Evolutionary conservation across 2,888 invertebrate genomes (phyloP), one percentile per base, ranked within the genome.

Genomic region (Drosophila prolongata): DNA sequence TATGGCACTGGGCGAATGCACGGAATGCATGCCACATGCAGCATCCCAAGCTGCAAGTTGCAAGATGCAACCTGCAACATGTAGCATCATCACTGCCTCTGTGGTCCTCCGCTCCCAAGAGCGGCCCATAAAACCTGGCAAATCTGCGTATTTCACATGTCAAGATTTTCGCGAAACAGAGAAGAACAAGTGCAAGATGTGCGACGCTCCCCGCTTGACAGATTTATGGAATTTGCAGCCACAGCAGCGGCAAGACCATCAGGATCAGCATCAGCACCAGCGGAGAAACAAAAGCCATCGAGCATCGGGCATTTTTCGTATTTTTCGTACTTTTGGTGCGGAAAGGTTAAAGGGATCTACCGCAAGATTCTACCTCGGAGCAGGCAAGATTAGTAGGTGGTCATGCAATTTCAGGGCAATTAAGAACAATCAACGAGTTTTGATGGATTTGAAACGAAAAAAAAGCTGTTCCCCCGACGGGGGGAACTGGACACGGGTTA

Each of bases 71-170:
- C 79, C 43, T 38, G 52, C 37, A 34, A 30, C 64, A 62, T 44
- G 64, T 16, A 10, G 42, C 47, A 46, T 10, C 40, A 27, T 53
- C 38, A 70, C 76, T 73, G 85, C 77, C 77, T 74, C 75, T 79
- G 61, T 69, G 65, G 80, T 81, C 70, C 61, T 61, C 61, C 61
- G 61, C 61, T 38, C 61, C 61, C 44, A 46, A 61, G 53, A 54
- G 66, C 53, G 78, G 77, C 83, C 86, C 89, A 89, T 89, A 89
- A 89, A 89, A 83, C 80, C 78, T 72, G 85, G 85, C 83, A 89
- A 90, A 89, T 89, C 88, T 89, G 85, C 87, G 85, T 89, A 89
- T 89, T 89, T 89, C 90, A 89, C 90, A 89, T 89, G 89, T 89
- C 89, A 71, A 71, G 70, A 72, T 68, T 68, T 68, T 69, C 69